Percentiles rank a stretch among this genome's conserved stretches.
These are phyloP conservation scores for Thereuonema tuberculata DNA, from an alignment of 1,140 invertebrate genomes.

Conservation along the genomic window DNA sequence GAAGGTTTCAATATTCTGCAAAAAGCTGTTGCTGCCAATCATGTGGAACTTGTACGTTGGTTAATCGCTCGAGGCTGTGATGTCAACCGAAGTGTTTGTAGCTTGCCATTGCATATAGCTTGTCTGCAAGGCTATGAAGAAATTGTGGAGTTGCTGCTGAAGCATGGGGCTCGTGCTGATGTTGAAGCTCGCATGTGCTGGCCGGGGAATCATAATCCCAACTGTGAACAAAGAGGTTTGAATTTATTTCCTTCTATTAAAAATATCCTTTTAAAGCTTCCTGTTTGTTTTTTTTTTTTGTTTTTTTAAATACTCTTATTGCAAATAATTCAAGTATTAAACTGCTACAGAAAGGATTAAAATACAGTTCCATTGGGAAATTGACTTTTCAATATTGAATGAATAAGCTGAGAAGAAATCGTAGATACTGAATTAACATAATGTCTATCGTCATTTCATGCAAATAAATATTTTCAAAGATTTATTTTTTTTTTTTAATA, in stretches of 20 bases:
- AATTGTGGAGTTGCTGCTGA: slow-evolving; percentile 35
- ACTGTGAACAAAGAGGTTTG: slow-evolving; percentile 50
- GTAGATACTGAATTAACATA: too few species aligned
- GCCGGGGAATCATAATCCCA: slow-evolving; percentile 50
- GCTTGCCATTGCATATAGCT: slow-evolving; percentile 54
- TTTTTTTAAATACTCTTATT: too few species aligned
- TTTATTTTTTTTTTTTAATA: too few species aligned
- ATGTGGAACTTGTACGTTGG: slow-evolving; percentile 52
- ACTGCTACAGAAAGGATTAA: too few species aligned
- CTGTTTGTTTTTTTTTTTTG: too few species aligned
- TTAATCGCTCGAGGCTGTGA: slow-evolving; percentile 46
- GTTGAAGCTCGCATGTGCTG: slow-evolving; percentile 44
- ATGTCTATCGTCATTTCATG: too few species aligned
- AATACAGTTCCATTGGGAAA: too few species aligned
- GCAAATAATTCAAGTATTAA: too few species aligned
- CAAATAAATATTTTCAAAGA: too few species aligned
- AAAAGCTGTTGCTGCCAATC: slow-evolving; percentile 53
- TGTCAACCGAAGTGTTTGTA: slow-evolving; percentile 53
- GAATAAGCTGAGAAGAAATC: too few species aligned
- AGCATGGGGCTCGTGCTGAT: slow-evolving; percentile 36
- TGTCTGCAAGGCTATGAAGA: slow-evolving; percentile 49
- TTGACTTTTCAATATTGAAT: too few species aligned
- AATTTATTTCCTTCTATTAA: slow-evolving; percentile 10
- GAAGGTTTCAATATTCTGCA: slow-evolving; percentile 57
- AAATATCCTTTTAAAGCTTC: too few species aligned